Evolutionary conservation across 2,797 vertebrate species (phyloP).

Genomic region (Margarornis squamiger): DNA sequence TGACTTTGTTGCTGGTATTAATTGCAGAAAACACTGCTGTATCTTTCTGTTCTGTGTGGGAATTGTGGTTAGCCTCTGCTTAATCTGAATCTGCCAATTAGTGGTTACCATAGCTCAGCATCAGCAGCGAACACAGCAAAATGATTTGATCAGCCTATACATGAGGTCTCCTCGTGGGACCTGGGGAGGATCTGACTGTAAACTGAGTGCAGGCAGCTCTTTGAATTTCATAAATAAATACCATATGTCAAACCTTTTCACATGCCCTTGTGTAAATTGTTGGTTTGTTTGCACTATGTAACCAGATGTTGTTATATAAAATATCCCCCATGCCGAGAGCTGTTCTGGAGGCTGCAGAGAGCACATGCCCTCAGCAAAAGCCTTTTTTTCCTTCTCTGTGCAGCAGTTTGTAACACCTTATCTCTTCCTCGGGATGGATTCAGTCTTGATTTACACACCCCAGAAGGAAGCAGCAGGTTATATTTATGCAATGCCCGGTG

Average conservation of each 20-base stretch:
- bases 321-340: background rate
- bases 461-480: background rate
- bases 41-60: background rate
- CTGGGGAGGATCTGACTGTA: background rate
- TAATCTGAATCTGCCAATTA: background rate
- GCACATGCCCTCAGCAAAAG: background rate
- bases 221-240: conserved; percentile 20
- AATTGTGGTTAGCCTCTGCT: background rate
- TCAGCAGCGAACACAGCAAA: background rate
- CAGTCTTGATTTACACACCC: background rate
- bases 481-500: background rate
- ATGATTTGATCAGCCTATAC: fast-evolving
- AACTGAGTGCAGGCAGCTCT: background rate
- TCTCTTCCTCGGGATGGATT: background rate
- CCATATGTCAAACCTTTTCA: conserved; percentile 23
- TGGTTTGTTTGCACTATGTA: conserved; percentile 23
- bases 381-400: background rate
- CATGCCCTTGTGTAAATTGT: background rate
- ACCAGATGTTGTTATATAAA: conserved; percentile 35
- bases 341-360: background rate
- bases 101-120: background rate
- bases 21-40: background rate
- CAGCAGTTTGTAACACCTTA: background rate
- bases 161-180: background rate
- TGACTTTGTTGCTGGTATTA: background rate